phyloP scores from a whole-genome alignment of 2,797 vertebrate genomes.

The Gymnothorax reevesii region DNA sequence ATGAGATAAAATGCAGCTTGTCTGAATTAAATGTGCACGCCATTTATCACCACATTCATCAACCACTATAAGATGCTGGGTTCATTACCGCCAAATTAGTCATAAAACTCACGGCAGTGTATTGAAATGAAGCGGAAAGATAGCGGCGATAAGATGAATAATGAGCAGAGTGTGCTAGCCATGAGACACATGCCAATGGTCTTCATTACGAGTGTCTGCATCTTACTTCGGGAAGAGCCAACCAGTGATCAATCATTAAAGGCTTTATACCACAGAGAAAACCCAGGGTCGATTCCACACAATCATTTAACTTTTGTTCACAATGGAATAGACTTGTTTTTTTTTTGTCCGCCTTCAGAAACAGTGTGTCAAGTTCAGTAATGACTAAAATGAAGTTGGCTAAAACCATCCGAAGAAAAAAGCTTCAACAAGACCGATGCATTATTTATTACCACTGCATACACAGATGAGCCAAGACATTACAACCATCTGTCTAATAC shows the following conservation, averaged over 20 bases:
- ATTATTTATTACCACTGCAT: too few relatives aligned
- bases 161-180: constrained; percentile 59
- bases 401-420: too few relatives aligned
- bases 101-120: constrained; percentile 60
- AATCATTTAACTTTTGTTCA: neutral
- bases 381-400: neutral
- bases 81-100: constrained; percentile 73
- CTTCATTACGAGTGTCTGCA: neutral
- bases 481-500: too few relatives aligned
- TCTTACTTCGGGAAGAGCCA: neutral
- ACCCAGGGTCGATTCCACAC: neutral
- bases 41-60: constrained; percentile 68
- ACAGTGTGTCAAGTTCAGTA: neutral
- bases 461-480: too few relatives aligned
- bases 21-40: constrained; percentile 60
- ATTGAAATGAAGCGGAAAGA: constrained; percentile 70
- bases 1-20: constrained; percentile 64
- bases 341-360: neutral
- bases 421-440: too few relatives aligned
- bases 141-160: constrained; percentile 68
- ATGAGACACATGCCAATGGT: constrained; percentile 54
- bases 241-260: neutral
- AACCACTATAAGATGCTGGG: constrained; percentile 61
- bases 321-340: neutral
- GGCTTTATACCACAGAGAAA: neutral